Percentiles rank a stretch among this genome's conserved stretches.
phyloP scores from a whole-genome alignment of 2,113 vertebrate genomes.

The Prietella phreatophila region DNA sequence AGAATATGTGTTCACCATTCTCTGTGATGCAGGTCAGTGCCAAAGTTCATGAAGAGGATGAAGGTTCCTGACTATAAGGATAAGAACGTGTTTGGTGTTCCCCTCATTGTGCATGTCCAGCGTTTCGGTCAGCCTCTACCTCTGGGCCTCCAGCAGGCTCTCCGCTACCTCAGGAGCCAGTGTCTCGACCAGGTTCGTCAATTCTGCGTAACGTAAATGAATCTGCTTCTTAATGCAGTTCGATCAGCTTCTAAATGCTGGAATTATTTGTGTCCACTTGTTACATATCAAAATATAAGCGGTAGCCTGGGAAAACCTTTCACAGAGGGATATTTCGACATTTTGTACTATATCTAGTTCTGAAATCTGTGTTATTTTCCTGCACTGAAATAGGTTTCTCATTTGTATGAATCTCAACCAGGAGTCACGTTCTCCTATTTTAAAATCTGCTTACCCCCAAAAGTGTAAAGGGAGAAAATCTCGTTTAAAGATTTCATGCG shows the following conservation, averaged over 20 bases:
- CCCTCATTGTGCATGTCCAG: slow-evolving; percentile 93
- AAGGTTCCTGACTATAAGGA: slow-evolving; percentile 97
- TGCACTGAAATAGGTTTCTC: neutral
- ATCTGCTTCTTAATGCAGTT: neutral
- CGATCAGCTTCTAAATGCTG: neutral
- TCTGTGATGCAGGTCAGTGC: slow-evolving; percentile 81
- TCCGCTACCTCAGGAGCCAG: slow-evolving; percentile 85
- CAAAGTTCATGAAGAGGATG: slow-evolving; percentile 98
- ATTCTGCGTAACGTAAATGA: neutral
- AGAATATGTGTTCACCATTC: neutral
- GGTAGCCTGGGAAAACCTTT: neutral
- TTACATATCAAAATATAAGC: neutral
- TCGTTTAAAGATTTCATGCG: neutral
- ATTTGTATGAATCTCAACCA: neutral
- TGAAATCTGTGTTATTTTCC: neutral
- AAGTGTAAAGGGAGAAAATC: neutral
- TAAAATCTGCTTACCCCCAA: neutral
- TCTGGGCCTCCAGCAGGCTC: slow-evolving; percentile 90
- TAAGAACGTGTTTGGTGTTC: slow-evolving; percentile 95
- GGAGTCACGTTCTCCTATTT: neutral
- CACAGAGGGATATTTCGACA: neutral
- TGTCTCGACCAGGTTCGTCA: slow-evolving; percentile 91
- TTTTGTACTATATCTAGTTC: neutral
- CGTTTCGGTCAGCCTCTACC: slow-evolving; percentile 93
- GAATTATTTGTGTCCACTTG: neutral